Conservation (phyloP, 1,140 invertebrate species). For the Calliphora vicina region DNA sequence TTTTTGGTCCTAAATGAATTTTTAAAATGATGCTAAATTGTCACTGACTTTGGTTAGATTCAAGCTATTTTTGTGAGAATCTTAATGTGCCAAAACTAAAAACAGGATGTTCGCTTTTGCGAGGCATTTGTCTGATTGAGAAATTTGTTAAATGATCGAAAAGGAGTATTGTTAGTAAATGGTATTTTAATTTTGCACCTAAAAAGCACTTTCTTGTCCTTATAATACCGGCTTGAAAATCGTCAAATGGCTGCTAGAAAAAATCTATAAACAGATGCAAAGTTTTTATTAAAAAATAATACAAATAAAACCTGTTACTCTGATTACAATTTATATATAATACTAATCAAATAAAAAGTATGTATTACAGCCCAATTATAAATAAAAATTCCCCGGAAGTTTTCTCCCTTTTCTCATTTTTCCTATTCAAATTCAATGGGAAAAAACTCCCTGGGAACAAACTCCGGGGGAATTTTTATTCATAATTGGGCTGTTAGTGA, state of each 20-base stretch:
- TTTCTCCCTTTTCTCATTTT: too few species aligned
- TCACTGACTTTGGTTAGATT: conserved; percentile 34
- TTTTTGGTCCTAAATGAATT: not conserved
- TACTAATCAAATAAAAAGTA: not conserved
- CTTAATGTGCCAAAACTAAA: conserved; percentile 4
- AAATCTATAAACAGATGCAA: conserved; percentile 15
- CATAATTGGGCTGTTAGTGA: too few species aligned
- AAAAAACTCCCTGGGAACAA: too few species aligned
- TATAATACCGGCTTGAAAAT: conserved; percentile 16
- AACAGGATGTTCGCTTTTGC: conserved; percentile 37
- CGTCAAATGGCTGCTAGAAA: conserved; percentile 19
- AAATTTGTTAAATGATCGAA: not conserved
- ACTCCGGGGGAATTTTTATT: too few species aligned
- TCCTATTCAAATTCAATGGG: too few species aligned
- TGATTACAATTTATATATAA: conserved; percentile 1
- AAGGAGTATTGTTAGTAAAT: too few species aligned
- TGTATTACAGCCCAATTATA: too few species aligned
- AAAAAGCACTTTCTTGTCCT: conserved; percentile 23
- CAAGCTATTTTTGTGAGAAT: conserved; percentile 35
- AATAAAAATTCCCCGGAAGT: too few species aligned
- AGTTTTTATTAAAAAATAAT: not conserved
- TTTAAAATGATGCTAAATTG: conserved; percentile 34
- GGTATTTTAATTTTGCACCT: not conserved
- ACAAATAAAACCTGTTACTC: not conserved
- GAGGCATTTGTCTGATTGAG: conserved; percentile 37